Evolutionary conservation across 30 jellyfish, hydroid and myxozoan species (phyloP).

Genomic region (Catostylus mosaicus): DNA sequence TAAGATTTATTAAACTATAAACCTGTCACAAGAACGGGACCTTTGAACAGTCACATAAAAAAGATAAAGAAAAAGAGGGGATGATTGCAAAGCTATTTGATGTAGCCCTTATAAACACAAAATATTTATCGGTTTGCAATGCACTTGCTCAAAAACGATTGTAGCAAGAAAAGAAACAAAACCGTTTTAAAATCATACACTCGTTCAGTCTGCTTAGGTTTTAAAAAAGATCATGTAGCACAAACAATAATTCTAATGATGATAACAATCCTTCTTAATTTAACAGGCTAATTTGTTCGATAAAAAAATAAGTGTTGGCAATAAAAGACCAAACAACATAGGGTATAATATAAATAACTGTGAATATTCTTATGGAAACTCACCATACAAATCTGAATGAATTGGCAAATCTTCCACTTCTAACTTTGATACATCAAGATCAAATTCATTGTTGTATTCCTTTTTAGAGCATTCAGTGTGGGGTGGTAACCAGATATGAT

Average conservation of each 20-base stretch:
- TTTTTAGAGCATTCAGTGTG: neutral
- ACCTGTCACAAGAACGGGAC: neutral
- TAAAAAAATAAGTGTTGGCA: neutral
- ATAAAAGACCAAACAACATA: neutral
- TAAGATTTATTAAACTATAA: neutral
- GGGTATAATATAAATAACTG: too few relatives aligned
- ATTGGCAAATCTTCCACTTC: conserved; percentile 40
- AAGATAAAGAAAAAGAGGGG: too few relatives aligned
- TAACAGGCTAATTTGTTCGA: too few relatives aligned
- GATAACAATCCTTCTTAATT: too few relatives aligned
- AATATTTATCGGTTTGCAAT: too few relatives aligned
- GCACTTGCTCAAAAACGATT: too few relatives aligned
- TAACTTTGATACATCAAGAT: conserved; percentile 19
- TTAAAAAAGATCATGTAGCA: neutral
- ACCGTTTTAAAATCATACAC: too few relatives aligned
- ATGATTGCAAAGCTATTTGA: too few relatives aligned
- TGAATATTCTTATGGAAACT: neutral
- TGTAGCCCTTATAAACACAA: too few relatives aligned
- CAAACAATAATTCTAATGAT: neutral
- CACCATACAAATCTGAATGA: conserved; percentile 26
- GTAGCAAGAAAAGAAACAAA: too few relatives aligned
- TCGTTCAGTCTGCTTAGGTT: neutral
- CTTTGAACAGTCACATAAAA: too few relatives aligned
- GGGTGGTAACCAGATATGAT: conserved; percentile 42
- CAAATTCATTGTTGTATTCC: neutral